These are phyloP conservation scores for Phallusia fumigata DNA, from an alignment of 23 tunicate genomes.

Conservation along the genomic window DNA sequence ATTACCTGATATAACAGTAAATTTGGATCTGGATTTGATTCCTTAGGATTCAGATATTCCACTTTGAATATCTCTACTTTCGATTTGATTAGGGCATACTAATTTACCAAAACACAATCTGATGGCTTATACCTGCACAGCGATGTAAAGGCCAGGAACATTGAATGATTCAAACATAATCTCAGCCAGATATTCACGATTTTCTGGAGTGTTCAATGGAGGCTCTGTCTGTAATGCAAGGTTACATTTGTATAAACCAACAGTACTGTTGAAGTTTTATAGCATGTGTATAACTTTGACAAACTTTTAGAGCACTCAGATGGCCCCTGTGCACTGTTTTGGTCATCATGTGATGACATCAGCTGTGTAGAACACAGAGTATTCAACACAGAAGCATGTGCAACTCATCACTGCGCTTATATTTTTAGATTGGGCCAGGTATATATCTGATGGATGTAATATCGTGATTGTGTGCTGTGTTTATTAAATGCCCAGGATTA, in stretches of 20 bases:
- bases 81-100: too few species aligned
- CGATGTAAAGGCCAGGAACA: constrained; percentile 96
- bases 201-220: constrained; percentile 98
- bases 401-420: constrained; percentile 83
- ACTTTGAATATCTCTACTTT: too few species aligned
- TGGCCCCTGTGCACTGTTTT: constrained; percentile 86
- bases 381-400: constrained; percentile 25
- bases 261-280: neutral
- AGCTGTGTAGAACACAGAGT: constrained; percentile 14
- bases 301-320: constrained; percentile 43
- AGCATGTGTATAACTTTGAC: neutral
- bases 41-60: too few species aligned
- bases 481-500: too few species aligned
- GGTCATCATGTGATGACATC: constrained; percentile 27
- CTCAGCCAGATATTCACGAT: constrained; percentile 99
- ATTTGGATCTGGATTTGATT: too few species aligned
- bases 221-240: constrained; percentile 97
- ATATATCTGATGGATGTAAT: too few species aligned
- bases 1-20: too few species aligned
- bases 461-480: too few species aligned
- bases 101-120: too few species aligned
- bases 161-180: constrained; percentile 99
- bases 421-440: too few species aligned
- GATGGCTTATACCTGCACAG: constrained; percentile 81
- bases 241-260: neutral